Percentiles rank a stretch among this genome's conserved stretches.
These are phyloP conservation scores for Vidua chalybeata DNA, from an alignment of 2,113 vertebrate species.

Conservation along the genomic window DNA sequence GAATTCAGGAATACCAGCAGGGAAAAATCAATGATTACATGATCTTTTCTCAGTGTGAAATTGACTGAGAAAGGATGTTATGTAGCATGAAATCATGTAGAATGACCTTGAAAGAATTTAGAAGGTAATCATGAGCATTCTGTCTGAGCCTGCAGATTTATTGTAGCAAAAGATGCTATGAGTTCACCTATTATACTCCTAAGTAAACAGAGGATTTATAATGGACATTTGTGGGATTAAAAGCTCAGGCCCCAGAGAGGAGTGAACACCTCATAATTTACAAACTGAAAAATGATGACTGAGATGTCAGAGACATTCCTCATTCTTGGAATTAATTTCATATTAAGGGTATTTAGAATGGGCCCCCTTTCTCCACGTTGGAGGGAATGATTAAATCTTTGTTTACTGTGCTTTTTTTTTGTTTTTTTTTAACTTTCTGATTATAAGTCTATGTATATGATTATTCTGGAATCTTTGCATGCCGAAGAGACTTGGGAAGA, in stretches of 20 bases:
- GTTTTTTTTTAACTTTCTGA: neutral
- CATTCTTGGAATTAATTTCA: slow-evolving; percentile 11
- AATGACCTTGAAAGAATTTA: slow-evolving; percentile 69
- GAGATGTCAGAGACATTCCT: slow-evolving; percentile 7
- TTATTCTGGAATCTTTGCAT: neutral
- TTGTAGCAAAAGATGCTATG: slow-evolving; percentile 17
- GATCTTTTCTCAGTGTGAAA: slow-evolving; percentile 66
- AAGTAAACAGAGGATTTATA: slow-evolving; percentile 62
- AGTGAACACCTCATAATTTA: slow-evolving; percentile 2
- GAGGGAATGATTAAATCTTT: neutral
- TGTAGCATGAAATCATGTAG: slow-evolving; percentile 70
- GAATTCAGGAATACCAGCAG: slow-evolving; percentile 27
- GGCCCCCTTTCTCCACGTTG: neutral
- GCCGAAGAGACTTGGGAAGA: neutral
- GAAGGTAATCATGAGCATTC: slow-evolving; percentile 59
- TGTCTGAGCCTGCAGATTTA: slow-evolving; percentile 49
- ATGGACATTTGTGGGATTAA: slow-evolving; percentile 37
- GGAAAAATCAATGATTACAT: slow-evolving; percentile 57
- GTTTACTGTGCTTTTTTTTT: neutral
- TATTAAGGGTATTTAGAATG: neutral
- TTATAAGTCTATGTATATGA: neutral
- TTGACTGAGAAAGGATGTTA: slow-evolving; percentile 58
- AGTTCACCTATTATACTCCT: slow-evolving; percentile 50
- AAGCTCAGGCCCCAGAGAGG: neutral
- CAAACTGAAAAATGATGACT: neutral